Percentiles rank a stretch among this genome's conserved stretches.
These are phyloP conservation scores for Trididemnum miniatum DNA, from an alignment of 23 tunicate genomes.

Conservation along the genomic window DNA sequence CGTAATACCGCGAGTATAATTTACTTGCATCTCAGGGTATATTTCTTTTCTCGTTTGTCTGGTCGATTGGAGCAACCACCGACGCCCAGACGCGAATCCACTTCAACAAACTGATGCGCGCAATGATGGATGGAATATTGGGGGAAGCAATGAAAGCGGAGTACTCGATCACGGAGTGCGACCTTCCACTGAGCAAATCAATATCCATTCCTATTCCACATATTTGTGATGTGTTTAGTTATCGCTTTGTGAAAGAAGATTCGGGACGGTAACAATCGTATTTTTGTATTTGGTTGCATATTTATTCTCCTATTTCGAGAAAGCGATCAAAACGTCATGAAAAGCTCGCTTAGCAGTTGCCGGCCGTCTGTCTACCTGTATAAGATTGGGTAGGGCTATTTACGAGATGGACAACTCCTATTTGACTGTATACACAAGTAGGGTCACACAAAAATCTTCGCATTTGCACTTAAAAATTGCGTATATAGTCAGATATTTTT, in stretches of 20 bases:
- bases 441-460: no score
- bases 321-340: no score
- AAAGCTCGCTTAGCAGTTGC: no score
- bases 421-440: no score
- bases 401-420: no score
- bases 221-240: constrained; percentile 82
- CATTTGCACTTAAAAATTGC: no score
- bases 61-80: constrained; percentile 94
- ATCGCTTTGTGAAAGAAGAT: constrained; percentile 88
- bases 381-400: no score
- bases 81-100: constrained; percentile 78
- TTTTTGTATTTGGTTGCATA: no score
- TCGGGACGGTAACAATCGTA: constrained; percentile 89
- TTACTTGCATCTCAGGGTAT: constrained; percentile 76
- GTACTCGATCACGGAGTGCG: constrained; percentile 81
- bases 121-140: constrained; percentile 85
- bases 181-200: constrained; percentile 83
- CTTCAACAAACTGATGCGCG: constrained; percentile 81
- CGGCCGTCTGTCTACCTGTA: no score
- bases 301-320: no score
- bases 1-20: no score
- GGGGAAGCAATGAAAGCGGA: constrained; percentile 68
- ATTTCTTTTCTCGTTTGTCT: constrained; percentile 92
- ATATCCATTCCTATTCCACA: constrained; percentile 86
- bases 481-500: no score